A percentile compares a stretch with the other conserved stretches of the same genome.
Evolutionary conservation across 2,797 vertebrate species (phyloP).

Genomic region (Acanthiza pusilla): DNA sequence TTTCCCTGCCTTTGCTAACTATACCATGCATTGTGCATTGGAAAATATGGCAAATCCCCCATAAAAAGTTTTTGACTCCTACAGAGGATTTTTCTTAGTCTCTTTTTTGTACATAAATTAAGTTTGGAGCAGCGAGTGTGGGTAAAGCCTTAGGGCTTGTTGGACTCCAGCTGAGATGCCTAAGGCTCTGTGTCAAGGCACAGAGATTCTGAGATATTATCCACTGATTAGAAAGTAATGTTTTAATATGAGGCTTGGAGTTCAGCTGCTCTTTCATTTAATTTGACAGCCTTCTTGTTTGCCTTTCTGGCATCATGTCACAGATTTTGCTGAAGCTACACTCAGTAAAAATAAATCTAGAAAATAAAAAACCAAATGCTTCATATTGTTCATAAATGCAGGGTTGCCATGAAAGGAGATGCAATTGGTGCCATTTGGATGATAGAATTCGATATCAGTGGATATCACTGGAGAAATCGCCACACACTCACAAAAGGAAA

Average conservation of each 20-base stretch:
- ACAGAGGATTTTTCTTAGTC: not conserved
- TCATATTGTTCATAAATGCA: not conserved
- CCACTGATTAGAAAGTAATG: not conserved
- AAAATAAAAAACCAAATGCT: not conserved
- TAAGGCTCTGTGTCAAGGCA: not conserved
- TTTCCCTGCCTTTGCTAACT: not conserved
- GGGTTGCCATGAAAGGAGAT: not conserved
- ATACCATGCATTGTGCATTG: not conserved
- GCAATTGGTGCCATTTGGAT: not conserved
- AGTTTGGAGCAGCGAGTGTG: not conserved
- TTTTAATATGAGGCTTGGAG: not conserved
- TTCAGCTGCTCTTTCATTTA: not conserved
- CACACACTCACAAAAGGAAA: not conserved
- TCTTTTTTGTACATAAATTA: not conserved
- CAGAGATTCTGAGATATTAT: not conserved
- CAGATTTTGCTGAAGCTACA: not conserved
- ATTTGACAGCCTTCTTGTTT: not conserved
- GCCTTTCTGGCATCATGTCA: not conserved
- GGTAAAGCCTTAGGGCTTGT: not conserved
- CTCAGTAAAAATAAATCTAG: not conserved
- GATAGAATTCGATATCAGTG: not conserved
- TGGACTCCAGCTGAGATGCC: constrained; percentile 7
- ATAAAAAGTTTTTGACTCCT: not conserved
- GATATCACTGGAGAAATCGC: not conserved
- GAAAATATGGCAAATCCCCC: not conserved